Conservation (phyloP, 2,797 vertebrate genomes). For the Dendrocincla fuliginosa region DNA sequence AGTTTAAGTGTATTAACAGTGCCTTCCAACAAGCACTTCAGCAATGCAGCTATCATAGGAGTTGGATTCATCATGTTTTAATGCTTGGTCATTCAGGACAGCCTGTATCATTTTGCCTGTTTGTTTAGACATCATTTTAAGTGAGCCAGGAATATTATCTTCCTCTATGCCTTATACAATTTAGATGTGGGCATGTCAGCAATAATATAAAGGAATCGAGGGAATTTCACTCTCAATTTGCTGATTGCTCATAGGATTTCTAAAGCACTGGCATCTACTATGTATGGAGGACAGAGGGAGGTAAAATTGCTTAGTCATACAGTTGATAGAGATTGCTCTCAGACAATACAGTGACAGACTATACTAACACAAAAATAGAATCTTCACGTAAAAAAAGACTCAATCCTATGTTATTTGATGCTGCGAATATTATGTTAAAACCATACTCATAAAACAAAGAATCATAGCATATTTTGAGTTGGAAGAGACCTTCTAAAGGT, state of each 20-base stretch:
- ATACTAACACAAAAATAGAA: background rate
- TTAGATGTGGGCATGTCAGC: background rate
- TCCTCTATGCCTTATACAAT: background rate
- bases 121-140: background rate
- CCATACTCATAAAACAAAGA: background rate
- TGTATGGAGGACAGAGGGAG: background rate
- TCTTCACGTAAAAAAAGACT: background rate
- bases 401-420: background rate
- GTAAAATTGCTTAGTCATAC: background rate
- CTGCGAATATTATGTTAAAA: background rate
- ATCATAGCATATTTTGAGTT: background rate
- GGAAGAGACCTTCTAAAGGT: background rate
- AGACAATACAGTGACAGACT: background rate
- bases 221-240: background rate
- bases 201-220: background rate
- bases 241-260: background rate
- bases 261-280: background rate
- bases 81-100: background rate
- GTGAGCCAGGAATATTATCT: background rate
- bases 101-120: background rate
- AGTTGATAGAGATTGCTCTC: background rate
- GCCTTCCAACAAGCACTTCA: background rate
- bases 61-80: background rate
- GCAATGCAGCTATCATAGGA: background rate
- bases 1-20: background rate